Evolutionary conservation across 2,888 invertebrate genomes (phyloP).

Genomic region (Phymatocera aterrima): DNA sequence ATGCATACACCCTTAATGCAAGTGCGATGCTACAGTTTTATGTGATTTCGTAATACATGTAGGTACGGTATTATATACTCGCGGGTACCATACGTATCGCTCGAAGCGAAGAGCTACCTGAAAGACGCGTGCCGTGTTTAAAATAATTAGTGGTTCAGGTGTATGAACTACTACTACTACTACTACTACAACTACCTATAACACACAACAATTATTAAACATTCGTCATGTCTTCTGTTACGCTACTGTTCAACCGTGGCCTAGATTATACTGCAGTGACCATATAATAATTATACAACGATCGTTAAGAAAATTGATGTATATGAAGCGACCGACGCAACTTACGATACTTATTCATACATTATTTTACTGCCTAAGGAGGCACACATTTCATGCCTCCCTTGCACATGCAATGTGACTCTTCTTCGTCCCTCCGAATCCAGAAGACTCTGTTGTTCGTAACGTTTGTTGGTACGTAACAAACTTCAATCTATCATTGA

Average conservation of each 20-base stretch:
- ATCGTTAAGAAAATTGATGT: constrained; percentile 26
- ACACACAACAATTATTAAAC: constrained; percentile 11
- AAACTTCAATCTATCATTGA: too few species aligned
- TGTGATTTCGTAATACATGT: neutral
- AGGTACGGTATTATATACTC: too few species aligned
- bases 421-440: too few species aligned
- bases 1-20: too few species aligned
- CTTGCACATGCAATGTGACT: too few species aligned
- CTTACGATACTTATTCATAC: neutral
- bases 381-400: too few species aligned
- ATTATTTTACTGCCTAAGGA: too few species aligned
- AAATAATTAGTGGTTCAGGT: constrained; percentile 1
- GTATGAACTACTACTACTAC: too few species aligned
- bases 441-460: too few species aligned
- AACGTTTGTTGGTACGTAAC: too few species aligned
- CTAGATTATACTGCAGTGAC: neutral
- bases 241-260: neutral
- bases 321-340: neutral
- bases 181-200: too few species aligned
- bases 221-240: constrained; percentile 7
- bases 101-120: neutral
- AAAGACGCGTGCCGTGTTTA: neutral
- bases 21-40: constrained; percentile 1
- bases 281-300: constrained; percentile 4
- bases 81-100: too few species aligned